Conservation (phyloP, 2,888 invertebrate genomes). For the Lepidonotus clava region DNA sequence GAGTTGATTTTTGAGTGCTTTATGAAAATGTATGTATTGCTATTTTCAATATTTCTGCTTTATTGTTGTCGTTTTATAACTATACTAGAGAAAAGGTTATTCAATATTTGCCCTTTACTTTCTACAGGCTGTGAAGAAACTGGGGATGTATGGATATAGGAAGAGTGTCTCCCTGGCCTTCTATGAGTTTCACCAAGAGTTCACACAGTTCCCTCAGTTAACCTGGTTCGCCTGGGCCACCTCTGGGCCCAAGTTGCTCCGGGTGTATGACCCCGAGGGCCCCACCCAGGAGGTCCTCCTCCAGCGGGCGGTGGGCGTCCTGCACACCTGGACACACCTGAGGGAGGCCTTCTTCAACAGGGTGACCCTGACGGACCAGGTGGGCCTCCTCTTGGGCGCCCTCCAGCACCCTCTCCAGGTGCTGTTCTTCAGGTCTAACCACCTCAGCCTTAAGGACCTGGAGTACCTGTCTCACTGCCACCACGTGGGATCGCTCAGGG, state of each 20-base stretch:
- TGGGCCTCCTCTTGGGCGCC: constrained; percentile 37
- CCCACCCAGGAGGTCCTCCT: constrained; percentile 53
- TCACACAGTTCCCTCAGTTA: constrained; percentile 47
- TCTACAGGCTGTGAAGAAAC: constrained; percentile 54
- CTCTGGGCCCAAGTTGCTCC: constrained; percentile 53
- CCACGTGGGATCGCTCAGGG: constrained; percentile 47
- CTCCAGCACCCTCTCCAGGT: constrained; percentile 43
- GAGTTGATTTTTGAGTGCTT: too few relatives aligned
- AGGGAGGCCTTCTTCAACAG: constrained; percentile 54
- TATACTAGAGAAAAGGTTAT: too few relatives aligned
- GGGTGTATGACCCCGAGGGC: background rate
- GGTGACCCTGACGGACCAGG: constrained; percentile 15
- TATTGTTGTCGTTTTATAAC: too few relatives aligned
- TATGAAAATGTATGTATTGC: too few relatives aligned
- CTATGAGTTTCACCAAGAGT: constrained; percentile 56
- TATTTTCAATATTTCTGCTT: too few relatives aligned
- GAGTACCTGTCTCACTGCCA: constrained; percentile 47
- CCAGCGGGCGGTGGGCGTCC: constrained; percentile 24
- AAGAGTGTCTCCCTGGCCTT: constrained; percentile 54
- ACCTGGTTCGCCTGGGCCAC: constrained; percentile 56
- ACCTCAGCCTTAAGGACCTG: constrained; percentile 54
- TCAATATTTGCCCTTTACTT: background rate
- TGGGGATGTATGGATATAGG: constrained; percentile 58
- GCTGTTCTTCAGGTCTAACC: constrained; percentile 18
- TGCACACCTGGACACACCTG: constrained; percentile 55